These are phyloP conservation scores for Oriolus oriolus DNA, from an alignment of 2,113 vertebrate genomes.

Conservation along the genomic window DNA sequence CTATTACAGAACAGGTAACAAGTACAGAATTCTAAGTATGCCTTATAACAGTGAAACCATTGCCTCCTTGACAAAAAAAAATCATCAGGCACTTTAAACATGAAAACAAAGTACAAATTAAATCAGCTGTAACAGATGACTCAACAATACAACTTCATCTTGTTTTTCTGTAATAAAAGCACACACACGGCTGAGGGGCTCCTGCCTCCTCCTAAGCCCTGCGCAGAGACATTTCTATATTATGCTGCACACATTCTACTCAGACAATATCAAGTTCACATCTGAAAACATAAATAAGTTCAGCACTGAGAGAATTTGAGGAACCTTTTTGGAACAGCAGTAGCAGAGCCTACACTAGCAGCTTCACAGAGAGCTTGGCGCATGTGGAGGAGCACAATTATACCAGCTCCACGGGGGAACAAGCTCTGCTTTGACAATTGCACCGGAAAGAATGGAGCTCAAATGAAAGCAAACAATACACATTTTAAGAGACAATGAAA, in stretches of 20 bases:
- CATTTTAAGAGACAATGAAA: background rate
- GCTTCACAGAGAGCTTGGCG: background rate
- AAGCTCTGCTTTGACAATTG: constrained; percentile 4
- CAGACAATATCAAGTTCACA: constrained; percentile 24
- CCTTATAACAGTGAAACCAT: background rate
- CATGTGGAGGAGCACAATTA: background rate
- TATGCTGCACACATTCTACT: background rate
- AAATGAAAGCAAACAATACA: background rate
- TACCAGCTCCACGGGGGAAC: background rate
- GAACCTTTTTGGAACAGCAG: background rate
- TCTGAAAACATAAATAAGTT: constrained; percentile 13
- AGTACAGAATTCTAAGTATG: constrained; percentile 41
- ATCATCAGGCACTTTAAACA: constrained; percentile 63
- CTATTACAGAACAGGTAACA: constrained; percentile 55
- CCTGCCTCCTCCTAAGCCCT: constrained; percentile 30
- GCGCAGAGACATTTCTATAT: constrained; percentile 9
- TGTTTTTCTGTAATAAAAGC: constrained; percentile 37
- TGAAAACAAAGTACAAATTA: constrained; percentile 43
- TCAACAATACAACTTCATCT: background rate
- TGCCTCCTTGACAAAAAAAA: constrained; percentile 46
- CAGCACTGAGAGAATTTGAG: background rate
- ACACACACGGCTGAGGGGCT: background rate
- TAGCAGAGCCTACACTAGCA: constrained; percentile 27
- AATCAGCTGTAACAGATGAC: background rate
- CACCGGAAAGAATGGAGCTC: background rate